phyloP scores from a whole-genome alignment of 37 sponge, comb jelly and placozoan genomes.

The Ianthella basta region DNA sequence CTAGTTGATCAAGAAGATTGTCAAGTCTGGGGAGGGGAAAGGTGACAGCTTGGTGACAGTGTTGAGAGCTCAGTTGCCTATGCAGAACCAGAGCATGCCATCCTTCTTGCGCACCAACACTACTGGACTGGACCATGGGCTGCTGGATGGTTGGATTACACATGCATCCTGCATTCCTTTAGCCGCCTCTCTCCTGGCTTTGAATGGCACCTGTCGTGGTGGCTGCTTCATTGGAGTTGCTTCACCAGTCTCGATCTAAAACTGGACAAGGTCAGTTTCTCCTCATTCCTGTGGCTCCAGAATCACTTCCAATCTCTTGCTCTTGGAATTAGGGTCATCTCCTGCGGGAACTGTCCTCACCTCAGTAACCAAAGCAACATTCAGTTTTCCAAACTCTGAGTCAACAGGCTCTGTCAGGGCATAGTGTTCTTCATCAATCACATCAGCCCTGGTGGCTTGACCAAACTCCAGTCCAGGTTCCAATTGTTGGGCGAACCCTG shows the following conservation, averaged over 20 bases:
- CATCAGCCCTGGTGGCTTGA: too few relatives aligned
- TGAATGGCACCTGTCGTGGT: constrained; percentile 34
- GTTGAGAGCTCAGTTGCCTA: constrained; percentile 45
- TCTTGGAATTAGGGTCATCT: too few relatives aligned
- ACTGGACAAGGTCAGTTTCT: constrained; percentile 55
- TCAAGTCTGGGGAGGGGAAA: constrained; percentile 51
- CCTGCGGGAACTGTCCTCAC: too few relatives aligned
- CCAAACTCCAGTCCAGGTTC: too few relatives aligned
- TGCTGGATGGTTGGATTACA: constrained; percentile 34
- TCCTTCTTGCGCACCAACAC: constrained; percentile 52
- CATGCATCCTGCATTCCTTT: constrained; percentile 39
- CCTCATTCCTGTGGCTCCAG: constrained; percentile 37
- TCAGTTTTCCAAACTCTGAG: too few relatives aligned
- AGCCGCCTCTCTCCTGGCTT: constrained; percentile 38
- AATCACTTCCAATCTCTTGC: too few relatives aligned
- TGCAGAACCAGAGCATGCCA: constrained; percentile 11
- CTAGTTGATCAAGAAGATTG: constrained; percentile 50
- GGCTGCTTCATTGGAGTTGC: constrained; percentile 44
- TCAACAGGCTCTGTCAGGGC: too few relatives aligned
- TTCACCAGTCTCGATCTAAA: constrained; percentile 52
- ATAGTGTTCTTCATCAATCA: too few relatives aligned
- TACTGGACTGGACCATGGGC: constrained; percentile 48
- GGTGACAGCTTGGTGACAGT: constrained; percentile 49
- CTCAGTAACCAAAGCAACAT: too few relatives aligned
- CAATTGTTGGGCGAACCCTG: too few relatives aligned